Evolutionary conservation across 2,888 invertebrate genomes (phyloP).

Genomic region (Drosophila colorata): DNA sequence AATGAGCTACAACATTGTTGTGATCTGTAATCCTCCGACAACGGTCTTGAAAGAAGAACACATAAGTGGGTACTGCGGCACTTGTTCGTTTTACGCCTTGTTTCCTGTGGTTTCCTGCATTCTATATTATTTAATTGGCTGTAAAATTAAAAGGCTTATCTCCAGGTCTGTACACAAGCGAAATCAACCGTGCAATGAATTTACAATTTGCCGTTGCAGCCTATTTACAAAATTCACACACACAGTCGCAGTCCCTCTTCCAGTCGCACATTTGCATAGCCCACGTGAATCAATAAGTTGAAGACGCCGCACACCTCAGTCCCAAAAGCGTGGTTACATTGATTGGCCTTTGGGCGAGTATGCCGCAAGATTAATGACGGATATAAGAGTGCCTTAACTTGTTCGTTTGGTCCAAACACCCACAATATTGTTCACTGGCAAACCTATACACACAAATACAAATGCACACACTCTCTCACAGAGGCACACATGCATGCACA

Average conservation of each 20-base stretch:
- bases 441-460: constrained; percentile 14
- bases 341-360: constrained; percentile 47
- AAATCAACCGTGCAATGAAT: constrained; percentile 22
- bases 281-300: constrained; percentile 63
- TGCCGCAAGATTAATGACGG: constrained; percentile 67
- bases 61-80: not conserved
- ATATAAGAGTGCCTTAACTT: constrained; percentile 52
- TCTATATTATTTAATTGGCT: constrained; percentile 48
- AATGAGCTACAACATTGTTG: not conserved
- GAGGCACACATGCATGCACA: not conserved
- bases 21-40: not conserved
- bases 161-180: constrained; percentile 21
- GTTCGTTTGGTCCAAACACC: constrained; percentile 41
- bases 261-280: constrained; percentile 18
- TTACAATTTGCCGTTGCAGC: constrained; percentile 17
- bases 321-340: constrained; percentile 57
- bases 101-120: constrained; percentile 12
- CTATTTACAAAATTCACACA: not conserved
- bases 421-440: constrained; percentile 22
- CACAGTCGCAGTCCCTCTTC: not conserved
- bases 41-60: too few species aligned
- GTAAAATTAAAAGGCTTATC: constrained; percentile 52
- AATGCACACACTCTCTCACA: constrained; percentile 11
- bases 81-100: not conserved
- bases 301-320: constrained; percentile 29